A percentile compares a stretch with the other conserved stretches of the same genome.
These are phyloP conservation scores for Microcebus murinus DNA, from an alignment of 2,113 vertebrate species.

Conservation along the genomic window DNA sequence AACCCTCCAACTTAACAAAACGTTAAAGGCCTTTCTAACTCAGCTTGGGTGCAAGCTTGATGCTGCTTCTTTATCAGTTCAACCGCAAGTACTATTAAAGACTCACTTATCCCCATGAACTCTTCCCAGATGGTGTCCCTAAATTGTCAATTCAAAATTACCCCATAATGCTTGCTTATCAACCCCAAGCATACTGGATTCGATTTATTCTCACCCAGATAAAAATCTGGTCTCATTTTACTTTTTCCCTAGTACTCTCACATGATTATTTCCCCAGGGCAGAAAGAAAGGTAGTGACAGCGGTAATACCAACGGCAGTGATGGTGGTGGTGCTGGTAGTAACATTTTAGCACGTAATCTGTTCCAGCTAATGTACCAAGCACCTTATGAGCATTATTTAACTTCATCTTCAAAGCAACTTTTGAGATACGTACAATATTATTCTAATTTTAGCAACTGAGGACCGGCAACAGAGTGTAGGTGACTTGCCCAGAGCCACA, in stretches of 20 bases:
- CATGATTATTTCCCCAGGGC: background rate
- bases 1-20: background rate
- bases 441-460: background rate
- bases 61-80: background rate
- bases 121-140: background rate
- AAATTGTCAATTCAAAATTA: background rate
- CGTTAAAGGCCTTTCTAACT: background rate
- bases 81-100: background rate
- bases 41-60: background rate
- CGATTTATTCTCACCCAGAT: background rate
- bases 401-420: background rate
- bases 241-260: background rate
- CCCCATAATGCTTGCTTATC: background rate
- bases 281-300: background rate
- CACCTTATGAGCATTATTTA: background rate
- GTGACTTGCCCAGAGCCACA: background rate
- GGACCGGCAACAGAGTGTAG: background rate
- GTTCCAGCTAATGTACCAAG: background rate
- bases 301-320: background rate
- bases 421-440: background rate
- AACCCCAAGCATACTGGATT: background rate
- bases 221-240: background rate
- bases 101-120: background rate
- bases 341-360: background rate
- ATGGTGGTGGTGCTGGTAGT: background rate